Evolutionary conservation across 2,113 vertebrate genomes (phyloP), one percentile per base, ranked within the genome.

Genomic region (Hiodon alosoides): DNA sequence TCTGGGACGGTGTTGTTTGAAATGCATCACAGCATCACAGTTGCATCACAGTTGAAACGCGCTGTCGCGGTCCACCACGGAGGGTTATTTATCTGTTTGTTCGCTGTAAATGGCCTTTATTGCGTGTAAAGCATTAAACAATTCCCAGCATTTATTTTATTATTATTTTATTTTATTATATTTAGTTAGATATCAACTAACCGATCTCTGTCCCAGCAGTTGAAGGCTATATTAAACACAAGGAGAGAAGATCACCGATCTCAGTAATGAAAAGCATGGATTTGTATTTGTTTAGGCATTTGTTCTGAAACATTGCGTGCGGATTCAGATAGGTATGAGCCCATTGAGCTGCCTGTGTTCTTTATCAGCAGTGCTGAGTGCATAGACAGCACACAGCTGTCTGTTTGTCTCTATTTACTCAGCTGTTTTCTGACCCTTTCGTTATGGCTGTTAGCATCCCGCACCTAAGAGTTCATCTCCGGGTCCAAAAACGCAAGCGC

Each of bases 391-490:
- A 67, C 79, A 66, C 31, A 62, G 75, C 16, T 70, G 61, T 71
- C 11, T 60, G 53, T 80, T 69, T 54, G 61, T 64, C 61, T 62
- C 8, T 80, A 81, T 85, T 83, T 82, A 71, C 60, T 53, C 84
- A 85, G 84, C 84, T 85, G 84, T 68, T n/a, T 76, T 68, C 76
- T 77, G 77, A 78, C 77, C 72, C 58, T 65, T 16, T 58, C 73
- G 78, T 79, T 80, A 85, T 82, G 77, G 58, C 80, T 78, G 81
- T 82, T 81, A 83, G 70, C 82, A 83, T 85, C 75, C 75, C 79
- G 82, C 81, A 79, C 80, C 77, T 81, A 82, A 78, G 76, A 73
- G 76, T 74, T 73, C 17, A 59, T 75, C 73, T 65, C 60, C 75
- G 68, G 73, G 77, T 74, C 64, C 75, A 66, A 75, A 81, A 77